A percentile compares a stretch with the other conserved stretches of the same genome.
phyloP scores from a whole-genome alignment of 2,113 vertebrate species.

The Anoura caudifer region DNA sequence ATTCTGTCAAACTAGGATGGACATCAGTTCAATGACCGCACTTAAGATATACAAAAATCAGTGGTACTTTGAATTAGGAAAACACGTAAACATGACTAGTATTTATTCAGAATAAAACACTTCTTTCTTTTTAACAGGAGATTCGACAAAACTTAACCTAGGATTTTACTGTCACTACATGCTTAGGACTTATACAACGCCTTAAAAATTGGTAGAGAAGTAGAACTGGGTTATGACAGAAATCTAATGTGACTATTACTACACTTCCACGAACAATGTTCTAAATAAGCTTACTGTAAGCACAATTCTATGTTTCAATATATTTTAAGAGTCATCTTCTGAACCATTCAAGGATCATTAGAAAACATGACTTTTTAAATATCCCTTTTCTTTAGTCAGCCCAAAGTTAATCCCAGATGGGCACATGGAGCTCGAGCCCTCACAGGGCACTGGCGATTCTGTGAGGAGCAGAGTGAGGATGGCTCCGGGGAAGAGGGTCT shows the following conservation, averaged over 20 bases:
- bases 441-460: too few species aligned
- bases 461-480: not conserved
- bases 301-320: not conserved
- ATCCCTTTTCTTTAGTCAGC: not conserved
- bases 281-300: not conserved
- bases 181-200: not conserved
- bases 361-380: not conserved
- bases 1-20: constrained; percentile 42
- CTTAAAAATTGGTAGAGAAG: not conserved
- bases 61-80: not conserved
- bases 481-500: not conserved
- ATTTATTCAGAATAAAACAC: too few species aligned
- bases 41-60: not conserved
- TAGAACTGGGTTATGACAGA: not conserved
- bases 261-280: not conserved
- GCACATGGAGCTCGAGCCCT: not conserved
- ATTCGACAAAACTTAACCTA: not conserved
- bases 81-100: not conserved
- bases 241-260: not conserved
- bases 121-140: not conserved
- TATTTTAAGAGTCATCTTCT: not conserved
- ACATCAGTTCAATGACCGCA: not conserved
- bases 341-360: not conserved
- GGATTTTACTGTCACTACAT: not conserved
- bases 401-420: not conserved